Evolutionary conservation across 2,888 invertebrate species (phyloP), one percentile per base, ranked within the genome.

Genomic region (Amphiduros pacificus): DNA sequence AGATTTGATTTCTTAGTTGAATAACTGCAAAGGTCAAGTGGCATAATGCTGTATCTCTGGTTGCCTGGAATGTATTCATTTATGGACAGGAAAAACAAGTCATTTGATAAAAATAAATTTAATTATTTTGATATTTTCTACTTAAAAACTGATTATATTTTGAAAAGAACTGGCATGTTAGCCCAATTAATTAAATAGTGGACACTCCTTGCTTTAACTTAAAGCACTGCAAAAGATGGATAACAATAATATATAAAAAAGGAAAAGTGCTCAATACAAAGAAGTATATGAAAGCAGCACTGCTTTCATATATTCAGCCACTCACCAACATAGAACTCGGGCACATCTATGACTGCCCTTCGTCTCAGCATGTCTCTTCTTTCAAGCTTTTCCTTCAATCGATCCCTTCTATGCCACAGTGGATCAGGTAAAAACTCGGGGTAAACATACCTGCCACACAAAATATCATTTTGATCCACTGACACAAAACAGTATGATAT

Each of bases 311-410:
- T 9, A 36, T 36, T 36, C 17, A 11, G n/a, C 17, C 14, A 60
- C 70, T 60, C 80, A 91, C 92, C 98, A 75, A 97, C 96, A 86
- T 97, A 99, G 85, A 99, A 99, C 81, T 98, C 97, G 0, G 99
- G 98, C 68, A 99, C 90, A 77, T 92, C 90, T 67, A 99, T 86
- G 65, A 90, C 86, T 55, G 83, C 84, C 71, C 96, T 86, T 62
- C 99, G 86, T 62, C 89, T 88, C 31, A 98, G 78, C 98, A 99
- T 98, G 80, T 99, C 99, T 65, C 86, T 84, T 63, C 98, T 87
- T 78, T 98, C 97, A 20, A 99, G 82, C 79, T 90, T 92, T 80
- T 99, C 98, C 60, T 91, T 85, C 0, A 94, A 81, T 11, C 85
- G 77, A 83, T 98, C 94, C 62, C 97, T 87, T 84, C 88, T 89